Base-by-base conservation (phyloP, 2,888 invertebrate species). In the Achlya flavicornis region DNA sequence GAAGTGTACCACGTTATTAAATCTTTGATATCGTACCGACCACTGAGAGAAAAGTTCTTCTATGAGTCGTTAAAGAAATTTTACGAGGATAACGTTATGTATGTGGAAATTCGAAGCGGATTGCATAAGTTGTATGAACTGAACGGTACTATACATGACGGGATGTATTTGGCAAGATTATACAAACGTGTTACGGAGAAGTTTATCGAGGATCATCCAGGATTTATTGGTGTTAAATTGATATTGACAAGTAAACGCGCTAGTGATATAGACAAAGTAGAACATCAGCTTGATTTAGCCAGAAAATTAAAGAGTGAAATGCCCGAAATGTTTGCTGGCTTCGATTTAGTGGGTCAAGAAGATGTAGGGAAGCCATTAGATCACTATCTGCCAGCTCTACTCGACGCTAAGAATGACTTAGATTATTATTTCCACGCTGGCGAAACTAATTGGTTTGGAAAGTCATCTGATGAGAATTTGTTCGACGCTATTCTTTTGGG, bases 291-390 rank as follows among this genome's bases (percentile, higher is more conserved):
- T 16, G 70, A 86, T 14, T 59, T 77, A 1, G 86, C 89, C 33
- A 77, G 75, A 19, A 70, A 66, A 61, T 66, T 95, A 0, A 93
- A 95, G 80, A 78, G 74, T 0, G 83, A 89, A 57, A 94, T 95
- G 80, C 97, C 97, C 0, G 92, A 95, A 19, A 95, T 96, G 72
- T 90, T 97, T 58, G 96, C 95, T 6, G 97, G 97, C 3, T 97
- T 97, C 73, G 97, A 97, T 90, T 93, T 98, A 63, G 97, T 97
- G 0, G 97, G 97, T 0, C 96, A 97, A 76, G 97, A 97, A 83
- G 97, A 97, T 76, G 83, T 93, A 66, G 97, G 97, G 0, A 88
- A 91, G 32, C 95, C 96, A 0, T 85, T 97, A 0, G 77, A 88
- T 11, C 93, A 95, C 19, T 96, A 95, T 69, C 84, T 95, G 0